Conservation (phyloP, 64 coral and sea anemone genomes). For the Catalaphyllia jardinei region DNA sequence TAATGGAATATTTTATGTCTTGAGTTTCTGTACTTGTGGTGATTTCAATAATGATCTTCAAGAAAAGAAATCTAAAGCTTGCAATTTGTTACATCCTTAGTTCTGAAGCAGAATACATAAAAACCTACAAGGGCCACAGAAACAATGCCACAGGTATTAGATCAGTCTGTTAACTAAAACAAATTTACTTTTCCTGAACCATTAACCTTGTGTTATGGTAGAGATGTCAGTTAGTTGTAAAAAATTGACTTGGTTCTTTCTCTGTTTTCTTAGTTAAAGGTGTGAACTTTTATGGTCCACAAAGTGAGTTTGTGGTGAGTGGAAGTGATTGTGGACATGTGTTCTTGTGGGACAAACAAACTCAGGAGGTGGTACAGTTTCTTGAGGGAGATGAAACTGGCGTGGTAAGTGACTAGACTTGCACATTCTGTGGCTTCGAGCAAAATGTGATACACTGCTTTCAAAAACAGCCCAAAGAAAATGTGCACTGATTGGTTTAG, state of each 20-base stretch:
- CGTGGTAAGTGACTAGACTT: constrained; percentile 72
- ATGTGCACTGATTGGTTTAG: too few species aligned
- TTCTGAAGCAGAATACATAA: constrained; percentile 82
- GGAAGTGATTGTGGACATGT: constrained; percentile 99
- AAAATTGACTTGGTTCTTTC: not conserved
- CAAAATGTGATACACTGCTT: too few species aligned
- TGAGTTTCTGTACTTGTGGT: too few species aligned
- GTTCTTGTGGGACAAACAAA: constrained; percentile 98
- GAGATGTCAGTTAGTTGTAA: too few species aligned
- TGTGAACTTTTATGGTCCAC: constrained; percentile 98
- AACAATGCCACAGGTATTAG: constrained; percentile 93
- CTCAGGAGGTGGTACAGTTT: constrained; percentile 78
- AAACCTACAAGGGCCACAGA: constrained; percentile 93
- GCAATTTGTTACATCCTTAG: constrained; percentile 47
- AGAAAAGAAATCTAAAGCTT: too few species aligned
- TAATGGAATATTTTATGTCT: not conserved
- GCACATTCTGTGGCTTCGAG: too few species aligned
- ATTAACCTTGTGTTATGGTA: too few species aligned
- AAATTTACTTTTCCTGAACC: too few species aligned
- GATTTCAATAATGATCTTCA: too few species aligned
- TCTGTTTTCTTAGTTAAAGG: constrained; percentile 85
- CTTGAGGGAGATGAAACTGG: constrained; percentile 90
- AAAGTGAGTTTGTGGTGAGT: constrained; percentile 97
- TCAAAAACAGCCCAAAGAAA: too few species aligned
- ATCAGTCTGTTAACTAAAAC: too few species aligned